Evolutionary conservation across 2,797 vertebrate species (phyloP).

Genomic region (Pseudotriccus pelzelni): DNA sequence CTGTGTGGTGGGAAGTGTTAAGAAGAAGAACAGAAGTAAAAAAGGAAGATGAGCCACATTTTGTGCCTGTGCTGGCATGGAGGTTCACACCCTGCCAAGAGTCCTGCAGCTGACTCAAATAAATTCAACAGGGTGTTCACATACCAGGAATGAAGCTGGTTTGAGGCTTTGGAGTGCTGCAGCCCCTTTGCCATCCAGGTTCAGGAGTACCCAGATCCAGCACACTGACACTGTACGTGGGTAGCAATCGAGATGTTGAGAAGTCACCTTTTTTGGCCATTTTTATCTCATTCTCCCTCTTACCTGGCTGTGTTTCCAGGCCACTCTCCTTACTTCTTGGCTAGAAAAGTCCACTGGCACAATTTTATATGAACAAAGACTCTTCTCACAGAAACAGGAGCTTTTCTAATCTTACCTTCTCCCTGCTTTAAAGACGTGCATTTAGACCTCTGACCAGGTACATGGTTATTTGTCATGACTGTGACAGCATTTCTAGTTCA

Average conservation of each 20-base stretch:
- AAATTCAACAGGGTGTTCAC: accelerated
- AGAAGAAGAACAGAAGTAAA: background rate
- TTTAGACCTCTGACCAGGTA: background rate
- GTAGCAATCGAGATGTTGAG: background rate
- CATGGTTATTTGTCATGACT: background rate
- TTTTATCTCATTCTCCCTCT: background rate
- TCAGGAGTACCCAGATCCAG: background rate
- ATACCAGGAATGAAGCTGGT: background rate
- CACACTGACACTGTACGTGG: no score
- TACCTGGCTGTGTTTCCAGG: background rate
- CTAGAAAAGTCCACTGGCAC: background rate
- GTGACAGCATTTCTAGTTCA: background rate
- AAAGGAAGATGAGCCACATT: background rate
- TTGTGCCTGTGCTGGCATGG: background rate
- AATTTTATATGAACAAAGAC: background rate
- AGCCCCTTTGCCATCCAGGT: background rate
- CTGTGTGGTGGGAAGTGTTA: background rate
- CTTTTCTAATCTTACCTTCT: background rate
- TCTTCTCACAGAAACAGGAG: background rate
- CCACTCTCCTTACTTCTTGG: background rate
- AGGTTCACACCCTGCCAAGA: background rate
- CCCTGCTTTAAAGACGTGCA: background rate
- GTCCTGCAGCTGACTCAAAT: background rate
- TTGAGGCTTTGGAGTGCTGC: background rate
- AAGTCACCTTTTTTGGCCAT: background rate